Evolutionary conservation across 2,797 vertebrate genomes (phyloP).

Genomic region (Carcharodon carcharias): DNA sequence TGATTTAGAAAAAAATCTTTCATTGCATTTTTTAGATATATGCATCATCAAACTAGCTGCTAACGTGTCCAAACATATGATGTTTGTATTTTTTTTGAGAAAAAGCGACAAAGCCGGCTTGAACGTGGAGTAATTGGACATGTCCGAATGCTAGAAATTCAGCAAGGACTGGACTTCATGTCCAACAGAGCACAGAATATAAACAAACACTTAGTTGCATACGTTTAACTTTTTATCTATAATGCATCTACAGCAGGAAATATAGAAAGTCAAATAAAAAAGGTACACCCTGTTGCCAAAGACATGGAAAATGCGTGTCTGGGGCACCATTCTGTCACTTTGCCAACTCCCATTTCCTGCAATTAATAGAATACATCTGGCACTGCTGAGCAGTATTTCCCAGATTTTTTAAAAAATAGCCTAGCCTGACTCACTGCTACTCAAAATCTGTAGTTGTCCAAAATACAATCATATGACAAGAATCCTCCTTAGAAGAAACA

Average conservation of each 20-base stretch:
- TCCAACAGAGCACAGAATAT: conserved; percentile 4
- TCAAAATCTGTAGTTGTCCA: not conserved
- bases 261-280: conserved; percentile 1
- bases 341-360: conserved; percentile 45
- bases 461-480: not conserved
- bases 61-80: not conserved
- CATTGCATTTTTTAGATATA: not conserved
- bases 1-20: not conserved
- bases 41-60: not conserved
- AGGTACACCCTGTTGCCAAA: not conserved
- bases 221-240: not conserved
- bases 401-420: not conserved
- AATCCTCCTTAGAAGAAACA: not conserved
- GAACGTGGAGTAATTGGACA: not conserved
- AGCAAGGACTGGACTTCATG: not conserved
- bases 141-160: not conserved
- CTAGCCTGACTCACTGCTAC: not conserved
- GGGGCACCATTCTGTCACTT: conserved; percentile 39
- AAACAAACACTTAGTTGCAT: not conserved
- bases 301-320: conserved; percentile 40
- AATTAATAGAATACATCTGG: conserved; percentile 57
- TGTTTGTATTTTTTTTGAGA: too few species aligned
- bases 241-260: not conserved
- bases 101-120: not conserved
- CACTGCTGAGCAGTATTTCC: conserved; percentile 42